Evolutionary conservation across 2,888 invertebrate species (phyloP), one percentile per base, ranked within the genome.

Genomic region (Acrobasis suavella): DNA sequence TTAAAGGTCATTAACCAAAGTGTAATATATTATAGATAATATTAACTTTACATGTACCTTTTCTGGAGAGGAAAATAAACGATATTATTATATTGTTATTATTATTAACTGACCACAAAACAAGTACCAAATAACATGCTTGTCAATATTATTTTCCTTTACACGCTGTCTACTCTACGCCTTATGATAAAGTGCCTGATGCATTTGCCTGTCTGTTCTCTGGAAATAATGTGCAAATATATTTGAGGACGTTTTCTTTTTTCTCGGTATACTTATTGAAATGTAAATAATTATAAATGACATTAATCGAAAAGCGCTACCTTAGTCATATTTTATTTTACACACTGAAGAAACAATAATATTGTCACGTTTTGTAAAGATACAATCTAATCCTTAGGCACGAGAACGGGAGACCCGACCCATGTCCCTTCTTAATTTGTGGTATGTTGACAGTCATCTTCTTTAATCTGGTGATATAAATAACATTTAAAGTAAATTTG

Each of bases 381-480:
- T 42, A 56, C 39, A 42, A 42, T 39, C 56, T 56, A 56, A 42
- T 56, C 42, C 15, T 12, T 14, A 14, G 56, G 46, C 46, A 56
- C 56, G 22, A 37, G 37, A n/a, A 38, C 42, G 17, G 1, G 14
- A 42, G 8, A 14, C 42, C 42, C 38, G 16, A 12, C 39, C 16
- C 16, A 16, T 42, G 7, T 42, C 56, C 56, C 56, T 17, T 12
- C 16, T 56, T 10, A 39, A 16, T 16, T 55, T 46, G 46, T n/a
- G 42, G n/a, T 12, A 22, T 42, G 56, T 42, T 56, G 56, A 56
- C 56, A 56, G 56, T 56, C 42, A 56, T 56, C 56, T 56, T 42
- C 42, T 12, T 12, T 42, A 38, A 39, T 55, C 38, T 39, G 39
- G 9, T 7, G 32, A 32, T 6, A 22, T 22, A 22, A 22, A 22